phyloP scores from a whole-genome alignment of 2,888 invertebrate species.

The Norana najaformis region DNA sequence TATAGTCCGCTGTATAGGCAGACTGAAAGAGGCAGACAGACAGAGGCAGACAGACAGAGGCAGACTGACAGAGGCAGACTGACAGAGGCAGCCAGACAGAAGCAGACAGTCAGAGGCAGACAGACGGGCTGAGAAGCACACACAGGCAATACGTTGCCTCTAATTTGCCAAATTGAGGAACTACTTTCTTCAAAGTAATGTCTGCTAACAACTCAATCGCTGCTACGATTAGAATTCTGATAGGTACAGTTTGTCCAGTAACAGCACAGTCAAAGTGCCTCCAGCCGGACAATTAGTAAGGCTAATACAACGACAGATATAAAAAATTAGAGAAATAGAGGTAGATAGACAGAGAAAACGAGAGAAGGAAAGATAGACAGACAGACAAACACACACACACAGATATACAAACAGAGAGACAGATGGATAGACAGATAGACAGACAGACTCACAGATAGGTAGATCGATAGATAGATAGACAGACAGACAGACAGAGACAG shows the following conservation, averaged over 20 bases:
- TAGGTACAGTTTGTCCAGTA: neutral
- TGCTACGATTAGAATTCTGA: neutral
- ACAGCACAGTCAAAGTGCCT: neutral
- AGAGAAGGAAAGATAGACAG: too few species aligned
- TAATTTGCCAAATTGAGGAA: neutral
- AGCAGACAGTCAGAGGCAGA: neutral
- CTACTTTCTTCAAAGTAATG: constrained; percentile 13
- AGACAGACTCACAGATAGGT: neutral
- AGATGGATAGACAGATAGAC: too few species aligned
- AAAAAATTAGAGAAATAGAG: too few species aligned
- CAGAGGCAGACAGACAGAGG: neutral
- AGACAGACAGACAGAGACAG: too few species aligned
- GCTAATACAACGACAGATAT: neutral
- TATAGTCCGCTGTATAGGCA: neutral
- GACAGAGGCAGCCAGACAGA: too few species aligned
- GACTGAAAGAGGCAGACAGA: neutral
- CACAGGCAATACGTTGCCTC: neutral
- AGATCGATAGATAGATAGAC: neutral
- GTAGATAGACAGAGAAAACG: too few species aligned
- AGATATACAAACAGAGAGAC: too few species aligned
- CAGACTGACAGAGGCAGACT: neutral
- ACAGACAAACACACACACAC: too few species aligned
- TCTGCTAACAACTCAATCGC: neutral
- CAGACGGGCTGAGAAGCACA: neutral
- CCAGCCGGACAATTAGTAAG: neutral